A percentile compares a stretch with the other conserved stretches of the same genome.
phyloP scores from a whole-genome alignment of 1,140 invertebrate genomes.

The Hormaphis cornu region DNA sequence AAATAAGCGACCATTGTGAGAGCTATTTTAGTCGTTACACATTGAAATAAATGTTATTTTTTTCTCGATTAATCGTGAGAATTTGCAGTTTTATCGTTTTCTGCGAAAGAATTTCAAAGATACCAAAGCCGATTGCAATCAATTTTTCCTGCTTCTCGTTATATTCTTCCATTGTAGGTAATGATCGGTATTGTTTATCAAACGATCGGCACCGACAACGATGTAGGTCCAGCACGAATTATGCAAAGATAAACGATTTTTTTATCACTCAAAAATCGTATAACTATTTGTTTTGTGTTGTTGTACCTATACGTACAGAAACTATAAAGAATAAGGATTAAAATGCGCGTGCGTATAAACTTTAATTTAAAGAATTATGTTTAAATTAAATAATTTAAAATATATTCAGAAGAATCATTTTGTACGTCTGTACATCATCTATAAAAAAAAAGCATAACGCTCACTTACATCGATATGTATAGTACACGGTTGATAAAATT shows the following conservation, averaged over 20 bases:
- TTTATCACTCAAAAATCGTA: background rate
- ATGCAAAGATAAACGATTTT: slow-evolving; percentile 1
- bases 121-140: background rate
- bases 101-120: slow-evolving; percentile 12
- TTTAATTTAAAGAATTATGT: no score
- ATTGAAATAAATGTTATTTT: background rate
- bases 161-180: background rate
- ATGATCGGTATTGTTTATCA: slow-evolving; percentile 23
- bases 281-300: no score
- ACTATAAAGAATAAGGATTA: no score
- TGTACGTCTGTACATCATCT: no score
- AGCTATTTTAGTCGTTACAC: background rate
- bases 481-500: no score
- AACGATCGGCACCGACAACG: slow-evolving; percentile 13
- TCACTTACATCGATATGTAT: no score
- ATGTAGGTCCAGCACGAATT: background rate
- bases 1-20: background rate
- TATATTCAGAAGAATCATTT: no score
- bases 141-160: background rate
- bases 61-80: background rate
- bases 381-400: no score
- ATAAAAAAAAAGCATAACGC: no score
- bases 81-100: slow-evolving; percentile 2
- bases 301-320: no score
- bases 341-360: no score